Evolutionary conservation across 2,797 vertebrate species (phyloP), one percentile per base, ranked within the genome.

Genomic region (Hemibagrus guttatus): DNA sequence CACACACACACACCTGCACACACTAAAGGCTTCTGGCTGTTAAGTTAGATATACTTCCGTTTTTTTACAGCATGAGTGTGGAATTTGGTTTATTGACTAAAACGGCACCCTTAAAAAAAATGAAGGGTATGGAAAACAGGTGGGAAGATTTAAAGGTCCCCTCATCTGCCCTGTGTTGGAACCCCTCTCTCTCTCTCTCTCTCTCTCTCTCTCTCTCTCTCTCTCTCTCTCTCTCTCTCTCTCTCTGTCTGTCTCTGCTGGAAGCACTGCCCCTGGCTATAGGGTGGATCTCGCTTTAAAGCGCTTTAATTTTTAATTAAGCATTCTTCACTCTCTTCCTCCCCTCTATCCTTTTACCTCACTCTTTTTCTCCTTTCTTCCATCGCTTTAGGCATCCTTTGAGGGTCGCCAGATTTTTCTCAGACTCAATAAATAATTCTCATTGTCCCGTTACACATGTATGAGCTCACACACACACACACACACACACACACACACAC

Each of bases 231-330:
- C 42, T 54, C 46, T 31, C 72, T 71, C 63, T 19, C 26, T 71
- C 56, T 61, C 42, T 52, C 49, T n/a, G 21, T 26, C 56, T 61
- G n/a, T 49, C 76, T 76, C 71, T 85, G 49, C 58, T 61, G 81
- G 84, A 85, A 88, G 86, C 78, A 11, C 81, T 82, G 87, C 84
- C 84, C 85, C 86, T 85, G 85, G 88, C 93, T 87, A 91, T 90
- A 90, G 92, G 83, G 85, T 93, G 93, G 93, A 92, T 91, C 91
- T 93, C 88, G 84, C 87, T 91, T 91, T 93, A 94, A 94, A 94
- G 92, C 91, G 87, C 89, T 94, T 95, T 92, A 94, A 95, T 94
- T 93, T 94, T 95, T 94, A 93, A 95, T 93, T 93, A 88, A 74
- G 90, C 90, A 89, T 88, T 90, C 91, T 91, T 88, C 85, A 83